Evolutionary conservation across 2,113 vertebrate species (phyloP).

Genomic region (Apaloderma vittatum): DNA sequence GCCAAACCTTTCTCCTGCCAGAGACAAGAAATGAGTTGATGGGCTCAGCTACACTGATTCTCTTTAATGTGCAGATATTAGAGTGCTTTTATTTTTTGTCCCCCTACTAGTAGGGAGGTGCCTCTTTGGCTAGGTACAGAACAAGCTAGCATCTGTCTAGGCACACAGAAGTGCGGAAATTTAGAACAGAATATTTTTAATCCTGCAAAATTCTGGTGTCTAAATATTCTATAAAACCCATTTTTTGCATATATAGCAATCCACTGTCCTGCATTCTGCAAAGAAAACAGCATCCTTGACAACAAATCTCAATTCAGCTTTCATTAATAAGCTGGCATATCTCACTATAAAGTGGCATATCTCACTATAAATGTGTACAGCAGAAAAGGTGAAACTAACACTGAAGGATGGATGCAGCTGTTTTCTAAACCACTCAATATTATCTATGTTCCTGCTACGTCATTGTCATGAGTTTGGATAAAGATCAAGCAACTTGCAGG

Average conservation of each 20-base stretch:
- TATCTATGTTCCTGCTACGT: neutral
- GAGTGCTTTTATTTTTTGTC: neutral
- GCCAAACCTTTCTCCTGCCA: neutral
- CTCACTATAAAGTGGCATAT: neutral
- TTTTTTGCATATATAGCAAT: neutral
- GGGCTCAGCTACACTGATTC: neutral
- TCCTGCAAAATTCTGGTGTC: neutral
- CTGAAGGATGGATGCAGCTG: neutral
- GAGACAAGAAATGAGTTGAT: neutral
- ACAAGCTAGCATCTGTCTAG: neutral
- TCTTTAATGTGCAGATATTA: neutral
- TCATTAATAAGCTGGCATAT: neutral
- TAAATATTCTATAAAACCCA: neutral
- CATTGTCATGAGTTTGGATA: neutral
- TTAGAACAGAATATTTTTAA: neutral
- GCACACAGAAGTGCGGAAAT: neutral
- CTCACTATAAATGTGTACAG: neutral
- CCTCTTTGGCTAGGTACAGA: neutral
- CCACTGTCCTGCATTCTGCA: neutral
- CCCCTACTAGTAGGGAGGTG: neutral
- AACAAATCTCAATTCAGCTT: neutral
- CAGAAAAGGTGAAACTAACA: slow-evolving; percentile 12
- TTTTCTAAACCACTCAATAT: neutral
- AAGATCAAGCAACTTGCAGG: slow-evolving; percentile 3
- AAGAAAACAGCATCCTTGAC: neutral